A percentile compares a stretch with the other conserved stretches of the same genome.
These are phyloP conservation scores for Loxodonta africana DNA, from an alignment of 2,113 vertebrate genomes.

Conservation along the genomic window DNA sequence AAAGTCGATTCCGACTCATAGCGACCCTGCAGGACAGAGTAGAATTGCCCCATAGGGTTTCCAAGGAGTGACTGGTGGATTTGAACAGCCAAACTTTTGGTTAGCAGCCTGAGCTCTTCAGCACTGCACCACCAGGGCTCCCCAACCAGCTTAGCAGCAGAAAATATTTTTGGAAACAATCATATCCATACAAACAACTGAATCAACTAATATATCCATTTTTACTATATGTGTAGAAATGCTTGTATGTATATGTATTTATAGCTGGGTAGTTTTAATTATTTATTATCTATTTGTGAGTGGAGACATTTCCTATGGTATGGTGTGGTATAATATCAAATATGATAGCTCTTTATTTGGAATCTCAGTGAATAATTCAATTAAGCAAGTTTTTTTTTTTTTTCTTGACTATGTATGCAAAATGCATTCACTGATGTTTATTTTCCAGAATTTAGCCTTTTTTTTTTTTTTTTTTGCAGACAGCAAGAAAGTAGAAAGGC, in stretches of 20 bases:
- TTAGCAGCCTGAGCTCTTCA: no score
- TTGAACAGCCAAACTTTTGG: no score
- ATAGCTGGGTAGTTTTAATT: background rate
- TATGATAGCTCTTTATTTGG: background rate
- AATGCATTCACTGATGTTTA: background rate
- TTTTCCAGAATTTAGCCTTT: background rate
- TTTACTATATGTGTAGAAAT: background rate
- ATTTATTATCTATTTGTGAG: background rate
- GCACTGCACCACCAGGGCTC: no score
- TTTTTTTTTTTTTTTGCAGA: background rate
- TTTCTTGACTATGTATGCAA: background rate
- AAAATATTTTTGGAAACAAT: constrained; percentile 9
- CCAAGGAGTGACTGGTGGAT: no score
- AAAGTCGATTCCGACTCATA: no score
- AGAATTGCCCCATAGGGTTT: no score
- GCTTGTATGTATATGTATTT: background rate
- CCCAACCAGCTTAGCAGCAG: background rate
- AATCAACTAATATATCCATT: background rate
- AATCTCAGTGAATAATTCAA: constrained; percentile 1
- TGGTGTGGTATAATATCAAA: background rate
- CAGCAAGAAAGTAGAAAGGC: background rate
- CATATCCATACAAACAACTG: background rate
- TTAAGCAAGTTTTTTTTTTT: background rate
- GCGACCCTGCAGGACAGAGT: background rate
- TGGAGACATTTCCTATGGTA: background rate